Evolutionary conservation across 2,113 vertebrate genomes (phyloP).

Genomic region (Scortum barcoo): DNA sequence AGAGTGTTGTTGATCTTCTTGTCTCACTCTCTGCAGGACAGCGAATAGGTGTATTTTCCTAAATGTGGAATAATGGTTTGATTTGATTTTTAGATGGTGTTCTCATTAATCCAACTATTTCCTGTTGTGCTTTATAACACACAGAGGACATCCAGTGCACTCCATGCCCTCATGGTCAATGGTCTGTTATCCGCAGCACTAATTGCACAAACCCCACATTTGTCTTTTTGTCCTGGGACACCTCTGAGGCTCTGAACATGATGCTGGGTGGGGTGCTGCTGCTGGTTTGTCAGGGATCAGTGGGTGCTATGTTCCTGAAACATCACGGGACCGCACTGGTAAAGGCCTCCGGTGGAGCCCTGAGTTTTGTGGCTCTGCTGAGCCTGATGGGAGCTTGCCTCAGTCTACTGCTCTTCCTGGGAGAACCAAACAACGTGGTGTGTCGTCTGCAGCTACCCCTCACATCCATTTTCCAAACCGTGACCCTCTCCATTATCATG

Average conservation of each 20-base stretch:
- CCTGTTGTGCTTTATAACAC: constrained; percentile 7
- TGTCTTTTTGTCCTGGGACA: constrained; percentile 82
- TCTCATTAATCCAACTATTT: background rate
- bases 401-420: constrained; percentile 85
- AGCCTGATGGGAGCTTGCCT: constrained; percentile 80
- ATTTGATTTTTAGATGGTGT: background rate
- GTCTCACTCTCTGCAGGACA: background rate
- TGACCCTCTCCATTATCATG: constrained; percentile 85
- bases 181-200: constrained; percentile 82
- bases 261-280: constrained; percentile 50
- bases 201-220: constrained; percentile 80
- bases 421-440: constrained; percentile 71
- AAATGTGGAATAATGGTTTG: background rate
- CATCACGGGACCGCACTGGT: constrained; percentile 80
- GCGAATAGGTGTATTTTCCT: background rate
- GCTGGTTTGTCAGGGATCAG: constrained; percentile 52
- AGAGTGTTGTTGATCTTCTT: background rate
- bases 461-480: constrained; percentile 82
- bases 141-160: constrained; percentile 86
- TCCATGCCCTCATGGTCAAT: constrained; percentile 81
- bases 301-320: constrained; percentile 78
- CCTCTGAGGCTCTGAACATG: constrained; percentile 69
- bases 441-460: constrained; percentile 85
- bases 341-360: constrained; percentile 79
- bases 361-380: constrained; percentile 79